These are phyloP conservation scores for Zoanthus sociatus DNA, from an alignment of 92 coral and sea anemone genomes.

Conservation along the genomic window DNA sequence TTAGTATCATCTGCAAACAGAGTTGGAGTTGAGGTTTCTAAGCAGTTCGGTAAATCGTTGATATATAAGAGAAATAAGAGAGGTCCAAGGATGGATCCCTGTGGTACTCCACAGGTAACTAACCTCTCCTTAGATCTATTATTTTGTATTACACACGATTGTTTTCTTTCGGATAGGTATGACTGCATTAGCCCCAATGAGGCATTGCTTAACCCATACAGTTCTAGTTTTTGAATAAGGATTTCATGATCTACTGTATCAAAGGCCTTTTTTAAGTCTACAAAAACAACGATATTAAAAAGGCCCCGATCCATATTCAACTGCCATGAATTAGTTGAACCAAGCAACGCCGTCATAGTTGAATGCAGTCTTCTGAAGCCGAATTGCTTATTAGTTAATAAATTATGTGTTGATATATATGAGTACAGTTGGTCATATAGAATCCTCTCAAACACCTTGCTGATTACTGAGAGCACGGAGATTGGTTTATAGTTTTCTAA, in stretches of 20 bases:
- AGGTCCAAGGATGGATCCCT: slow-evolving; percentile 59
- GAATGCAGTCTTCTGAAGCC: slow-evolving; percentile 18
- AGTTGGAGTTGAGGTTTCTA: slow-evolving; percentile 21
- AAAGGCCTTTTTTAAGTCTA: too few relatives aligned
- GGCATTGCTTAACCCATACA: slow-evolving; percentile 46
- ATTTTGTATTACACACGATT: slow-evolving; percentile 19
- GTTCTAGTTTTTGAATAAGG: slow-evolving; percentile 28
- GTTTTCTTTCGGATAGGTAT: slow-evolving; percentile 49
- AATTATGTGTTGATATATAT: not conserved
- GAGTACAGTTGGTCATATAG: not conserved
- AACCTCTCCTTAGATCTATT: slow-evolving; percentile 8
- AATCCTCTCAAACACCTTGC: not conserved
- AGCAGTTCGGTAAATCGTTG: slow-evolving; percentile 58
- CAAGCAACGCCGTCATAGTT: not conserved
- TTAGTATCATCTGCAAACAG: slow-evolving; percentile 64
- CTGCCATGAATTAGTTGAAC: not conserved
- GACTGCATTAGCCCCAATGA: slow-evolving; percentile 46
- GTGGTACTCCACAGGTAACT: slow-evolving; percentile 26
- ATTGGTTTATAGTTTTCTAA: slow-evolving; percentile 8
- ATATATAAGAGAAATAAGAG: slow-evolving; percentile 55
- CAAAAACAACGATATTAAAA: slow-evolving; percentile 21
- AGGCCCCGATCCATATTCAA: slow-evolving; percentile 28
- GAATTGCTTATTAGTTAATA: not conserved
- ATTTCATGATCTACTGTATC: too few relatives aligned
- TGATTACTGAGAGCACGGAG: not conserved